Conservation (phyloP, 2,113 vertebrate species). For the Phoxinus phoxinus region DNA sequence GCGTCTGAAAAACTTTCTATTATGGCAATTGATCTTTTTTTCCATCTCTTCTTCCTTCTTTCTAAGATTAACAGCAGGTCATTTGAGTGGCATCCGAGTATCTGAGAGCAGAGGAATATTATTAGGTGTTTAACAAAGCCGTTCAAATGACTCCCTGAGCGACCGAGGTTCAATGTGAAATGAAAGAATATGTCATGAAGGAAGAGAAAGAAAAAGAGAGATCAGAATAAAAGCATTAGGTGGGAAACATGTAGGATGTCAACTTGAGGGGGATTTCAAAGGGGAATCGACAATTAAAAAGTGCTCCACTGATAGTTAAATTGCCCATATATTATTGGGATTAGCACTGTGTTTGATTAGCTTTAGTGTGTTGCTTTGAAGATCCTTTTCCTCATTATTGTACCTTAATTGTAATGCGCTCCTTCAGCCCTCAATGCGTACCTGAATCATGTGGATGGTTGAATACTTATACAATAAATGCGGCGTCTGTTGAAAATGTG, state of each 20-base stretch:
- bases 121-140: conserved; percentile 51
- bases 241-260: conserved; percentile 56
- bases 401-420: not conserved
- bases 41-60: conserved; percentile 16
- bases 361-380: conserved; percentile 58
- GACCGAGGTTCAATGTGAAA: conserved; percentile 50
- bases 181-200: conserved; percentile 52
- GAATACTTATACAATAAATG: conserved; percentile 33
- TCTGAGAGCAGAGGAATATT: conserved; percentile 38
- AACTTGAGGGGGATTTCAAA: conserved; percentile 59
- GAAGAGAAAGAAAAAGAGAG: conserved; percentile 35
- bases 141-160: conserved; percentile 50
- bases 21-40: conserved; percentile 54
- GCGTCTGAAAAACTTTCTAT: conserved; percentile 52
- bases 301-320: conserved; percentile 54
- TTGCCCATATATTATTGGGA: conserved; percentile 52
- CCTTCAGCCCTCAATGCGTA: not conserved
- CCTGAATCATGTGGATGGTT: conserved; percentile 32
- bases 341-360: conserved; percentile 53
- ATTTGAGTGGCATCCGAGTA: conserved; percentile 41
- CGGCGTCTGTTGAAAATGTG: not conserved
- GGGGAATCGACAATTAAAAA: conserved; percentile 60
- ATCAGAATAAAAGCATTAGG: conserved; percentile 35
- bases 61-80: conserved; percentile 19
- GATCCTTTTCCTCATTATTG: conserved; percentile 53